Percentiles rank a stretch among this genome's conserved stretches.
phyloP scores from a whole-genome alignment of 2,797 vertebrate species.

The Sciurus carolinensis region DNA sequence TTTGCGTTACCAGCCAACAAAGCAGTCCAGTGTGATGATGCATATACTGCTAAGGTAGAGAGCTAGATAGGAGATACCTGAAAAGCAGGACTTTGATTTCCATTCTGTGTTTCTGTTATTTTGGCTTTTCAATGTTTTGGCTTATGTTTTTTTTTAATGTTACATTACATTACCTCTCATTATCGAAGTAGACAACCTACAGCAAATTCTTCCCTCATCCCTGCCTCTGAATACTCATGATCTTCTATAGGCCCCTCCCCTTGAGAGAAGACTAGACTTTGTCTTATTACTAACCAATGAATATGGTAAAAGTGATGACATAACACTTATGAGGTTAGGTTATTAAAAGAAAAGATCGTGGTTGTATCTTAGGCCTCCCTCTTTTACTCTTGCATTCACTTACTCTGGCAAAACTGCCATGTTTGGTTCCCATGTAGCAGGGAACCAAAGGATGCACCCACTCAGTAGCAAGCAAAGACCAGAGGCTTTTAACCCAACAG shows the following conservation, averaged over 20 bases:
- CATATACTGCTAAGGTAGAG: not conserved
- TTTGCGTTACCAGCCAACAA: conserved; percentile 12
- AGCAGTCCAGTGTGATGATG: not conserved
- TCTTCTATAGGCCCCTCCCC: not conserved
- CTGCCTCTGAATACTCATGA: not conserved
- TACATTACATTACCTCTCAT: not conserved
- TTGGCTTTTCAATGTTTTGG: not conserved
- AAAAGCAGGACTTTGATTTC: not conserved
- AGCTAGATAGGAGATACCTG: not conserved
- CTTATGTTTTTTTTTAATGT: not conserved
- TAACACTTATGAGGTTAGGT: not conserved
- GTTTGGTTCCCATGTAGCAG: not conserved
- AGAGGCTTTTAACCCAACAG: not conserved
- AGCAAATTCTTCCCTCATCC: not conserved
- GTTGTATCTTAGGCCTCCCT: not conserved
- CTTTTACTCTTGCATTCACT: not conserved
- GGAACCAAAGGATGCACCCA: not conserved
- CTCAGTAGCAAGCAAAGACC: not conserved
- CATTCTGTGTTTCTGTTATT: conserved; percentile 45
- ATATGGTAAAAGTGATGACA: not conserved
- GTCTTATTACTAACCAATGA: not conserved
- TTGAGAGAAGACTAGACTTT: not conserved
- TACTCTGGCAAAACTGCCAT: not conserved
- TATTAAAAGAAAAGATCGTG: not conserved
- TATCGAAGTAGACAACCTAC: not conserved